phyloP scores from a whole-genome alignment of 2,113 vertebrate species.

The Saimiri boliviensis region DNA sequence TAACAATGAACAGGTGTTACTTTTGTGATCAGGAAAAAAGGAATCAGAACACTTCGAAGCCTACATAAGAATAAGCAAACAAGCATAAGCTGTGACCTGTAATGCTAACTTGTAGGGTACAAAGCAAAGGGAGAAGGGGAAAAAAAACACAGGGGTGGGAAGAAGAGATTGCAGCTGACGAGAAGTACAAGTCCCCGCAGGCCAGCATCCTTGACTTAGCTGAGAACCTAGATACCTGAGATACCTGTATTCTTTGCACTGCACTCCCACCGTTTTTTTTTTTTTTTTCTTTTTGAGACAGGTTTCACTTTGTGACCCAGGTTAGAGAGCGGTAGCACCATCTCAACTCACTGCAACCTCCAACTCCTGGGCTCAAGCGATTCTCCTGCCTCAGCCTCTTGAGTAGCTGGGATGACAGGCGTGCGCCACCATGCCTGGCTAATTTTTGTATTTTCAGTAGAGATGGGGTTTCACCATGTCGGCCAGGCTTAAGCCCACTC shows the following conservation, averaged over 20 bases:
- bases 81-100: background rate
- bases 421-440: too few species aligned
- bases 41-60: background rate
- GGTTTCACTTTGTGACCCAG: too few species aligned
- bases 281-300: too few species aligned
- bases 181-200: background rate
- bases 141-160: background rate
- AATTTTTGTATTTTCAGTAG: too few species aligned
- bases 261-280: background rate
- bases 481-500: background rate
- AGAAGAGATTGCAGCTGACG: background rate
- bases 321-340: too few species aligned
- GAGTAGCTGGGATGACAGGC: too few species aligned
- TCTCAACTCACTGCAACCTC: too few species aligned
- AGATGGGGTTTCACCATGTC: too few species aligned
- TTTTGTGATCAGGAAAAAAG: constrained; percentile 53
- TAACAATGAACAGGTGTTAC: constrained; percentile 52
- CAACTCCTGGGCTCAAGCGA: too few species aligned
- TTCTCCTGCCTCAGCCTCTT: too few species aligned
- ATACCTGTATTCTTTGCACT: background rate
- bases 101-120: background rate
- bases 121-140: background rate
- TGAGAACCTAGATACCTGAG: background rate
- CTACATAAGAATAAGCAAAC: background rate
- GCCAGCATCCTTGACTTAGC: background rate